Conservation (phyloP, 2,113 vertebrate species). For the Mugil cephalus region DNA sequence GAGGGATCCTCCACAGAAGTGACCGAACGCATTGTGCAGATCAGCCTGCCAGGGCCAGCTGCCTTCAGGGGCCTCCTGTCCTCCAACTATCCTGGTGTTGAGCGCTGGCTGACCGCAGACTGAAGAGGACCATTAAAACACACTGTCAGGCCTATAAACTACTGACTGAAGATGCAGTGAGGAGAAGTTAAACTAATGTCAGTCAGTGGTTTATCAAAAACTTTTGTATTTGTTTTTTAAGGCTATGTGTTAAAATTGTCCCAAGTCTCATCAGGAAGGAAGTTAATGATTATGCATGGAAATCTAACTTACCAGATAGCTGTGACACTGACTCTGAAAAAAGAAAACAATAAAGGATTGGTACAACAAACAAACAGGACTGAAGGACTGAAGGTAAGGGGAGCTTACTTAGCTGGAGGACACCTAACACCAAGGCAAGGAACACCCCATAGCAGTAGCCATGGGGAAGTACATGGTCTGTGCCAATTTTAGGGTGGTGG, state of each 20-base stretch:
- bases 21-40: slow-evolving; percentile 34
- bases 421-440: background rate
- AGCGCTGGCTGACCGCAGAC: slow-evolving; percentile 72
- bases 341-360: background rate
- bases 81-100: slow-evolving; percentile 79
- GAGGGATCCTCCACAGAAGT: slow-evolving; percentile 83
- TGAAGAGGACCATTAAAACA: slow-evolving; percentile 25
- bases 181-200: no score
- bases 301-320: slow-evolving; percentile 48
- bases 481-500: no score
- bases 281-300: background rate
- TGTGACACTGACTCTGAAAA: slow-evolving; percentile 70
- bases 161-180: no score
- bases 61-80: slow-evolving; percentile 50
- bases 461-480: no score
- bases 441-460: no score
- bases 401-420: no score
- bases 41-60: slow-evolving; percentile 85
- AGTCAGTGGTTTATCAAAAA: no score
- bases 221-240: no score
- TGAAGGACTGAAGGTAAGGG: no score
- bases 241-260: no score
- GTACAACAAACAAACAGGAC: background rate
- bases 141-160: no score
- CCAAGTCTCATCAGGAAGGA: no score